These are phyloP conservation scores for Aporophyla lueneburgensis DNA, from an alignment of 2,888 invertebrate genomes.

Conservation along the genomic window DNA sequence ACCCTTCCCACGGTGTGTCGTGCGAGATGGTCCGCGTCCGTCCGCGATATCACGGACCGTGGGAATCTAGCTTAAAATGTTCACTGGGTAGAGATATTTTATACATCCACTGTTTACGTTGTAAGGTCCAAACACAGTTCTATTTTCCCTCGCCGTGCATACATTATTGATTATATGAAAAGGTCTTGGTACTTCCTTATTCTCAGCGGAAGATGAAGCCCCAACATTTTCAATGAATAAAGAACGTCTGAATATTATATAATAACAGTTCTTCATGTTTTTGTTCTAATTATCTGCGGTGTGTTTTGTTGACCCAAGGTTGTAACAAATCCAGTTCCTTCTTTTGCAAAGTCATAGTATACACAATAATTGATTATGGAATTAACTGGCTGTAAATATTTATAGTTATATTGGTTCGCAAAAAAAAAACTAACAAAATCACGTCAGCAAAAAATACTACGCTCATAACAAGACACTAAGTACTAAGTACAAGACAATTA, in stretches of 20 bases:
- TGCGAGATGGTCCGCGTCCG: too few relatives aligned
- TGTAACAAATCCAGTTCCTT: background rate
- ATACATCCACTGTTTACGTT: background rate
- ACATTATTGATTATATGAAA: background rate
- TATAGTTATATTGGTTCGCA: background rate
- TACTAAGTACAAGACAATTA: too few relatives aligned
- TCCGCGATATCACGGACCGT: too few relatives aligned
- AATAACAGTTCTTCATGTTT: background rate
- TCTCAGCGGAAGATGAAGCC: background rate
- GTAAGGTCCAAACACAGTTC: background rate
- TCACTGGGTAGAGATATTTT: background rate
- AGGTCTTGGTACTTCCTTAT: background rate
- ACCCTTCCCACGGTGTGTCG: too few relatives aligned
- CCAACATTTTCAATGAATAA: background rate
- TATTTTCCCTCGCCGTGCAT: background rate
- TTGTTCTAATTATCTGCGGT: background rate
- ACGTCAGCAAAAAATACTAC: background rate
- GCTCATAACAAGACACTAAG: background rate
- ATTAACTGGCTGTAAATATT: background rate
- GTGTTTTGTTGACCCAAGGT: too few relatives aligned
- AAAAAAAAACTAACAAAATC: background rate
- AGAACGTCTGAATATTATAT: background rate
- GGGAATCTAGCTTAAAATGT: too few relatives aligned
- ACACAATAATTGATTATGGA: background rate
- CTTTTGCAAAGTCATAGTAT: slow-evolving; percentile 2